These are phyloP conservation scores for Ceratothoa steindachneri DNA, from an alignment of 2,888 invertebrate species.

Conservation along the genomic window DNA sequence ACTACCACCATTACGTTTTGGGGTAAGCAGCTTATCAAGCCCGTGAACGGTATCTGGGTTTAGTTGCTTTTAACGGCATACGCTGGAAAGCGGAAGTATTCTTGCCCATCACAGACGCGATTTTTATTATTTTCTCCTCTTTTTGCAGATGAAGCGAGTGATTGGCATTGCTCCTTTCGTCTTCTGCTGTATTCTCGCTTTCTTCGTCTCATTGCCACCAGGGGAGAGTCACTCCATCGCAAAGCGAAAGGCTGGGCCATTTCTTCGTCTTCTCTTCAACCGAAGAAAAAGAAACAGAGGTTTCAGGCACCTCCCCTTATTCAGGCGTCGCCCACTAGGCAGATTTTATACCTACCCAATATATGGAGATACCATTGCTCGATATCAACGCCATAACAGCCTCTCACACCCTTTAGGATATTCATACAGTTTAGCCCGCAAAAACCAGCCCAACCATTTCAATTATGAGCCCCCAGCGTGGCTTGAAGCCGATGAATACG, in stretches of 20 bases:
- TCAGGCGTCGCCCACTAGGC: neutral
- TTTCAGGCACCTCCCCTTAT: neutral
- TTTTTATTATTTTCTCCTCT: no score
- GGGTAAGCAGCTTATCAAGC: no score
- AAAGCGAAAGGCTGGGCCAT: neutral
- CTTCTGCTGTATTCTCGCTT: neutral
- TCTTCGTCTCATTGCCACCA: neutral
- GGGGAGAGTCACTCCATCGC: neutral
- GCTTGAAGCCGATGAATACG: neutral
- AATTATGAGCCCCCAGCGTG: neutral
- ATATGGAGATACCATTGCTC: no score
- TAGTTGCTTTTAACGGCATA: no score
- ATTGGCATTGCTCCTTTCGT: neutral
- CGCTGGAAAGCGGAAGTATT: no score
- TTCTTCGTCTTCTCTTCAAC: neutral
- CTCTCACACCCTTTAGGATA: neutral
- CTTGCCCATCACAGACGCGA: no score
- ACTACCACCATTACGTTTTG: no score
- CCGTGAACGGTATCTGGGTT: no score
- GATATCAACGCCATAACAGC: no score
- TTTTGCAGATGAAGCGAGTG: no score
- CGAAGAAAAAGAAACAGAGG: neutral
- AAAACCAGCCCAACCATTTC: neutral
- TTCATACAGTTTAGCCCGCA: neutral
- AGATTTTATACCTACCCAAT: neutral